Conservation (phyloP, 2,113 vertebrate species). For the Herpailurus yagouaroundi region DNA sequence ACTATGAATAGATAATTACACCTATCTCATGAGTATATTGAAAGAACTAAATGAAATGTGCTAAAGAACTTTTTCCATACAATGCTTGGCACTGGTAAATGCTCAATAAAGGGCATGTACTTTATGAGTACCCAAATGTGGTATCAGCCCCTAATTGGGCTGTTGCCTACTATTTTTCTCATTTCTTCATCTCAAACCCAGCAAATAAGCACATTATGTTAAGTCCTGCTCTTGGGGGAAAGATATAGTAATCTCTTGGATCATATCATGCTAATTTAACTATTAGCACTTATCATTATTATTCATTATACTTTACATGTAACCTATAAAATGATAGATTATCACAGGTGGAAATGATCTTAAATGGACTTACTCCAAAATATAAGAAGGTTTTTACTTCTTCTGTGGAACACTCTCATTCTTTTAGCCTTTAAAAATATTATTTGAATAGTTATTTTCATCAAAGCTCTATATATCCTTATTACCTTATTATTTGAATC, state of each 20-base stretch:
- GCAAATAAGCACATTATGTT: background rate
- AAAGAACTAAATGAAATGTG: background rate
- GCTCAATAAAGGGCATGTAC: background rate
- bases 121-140: background rate
- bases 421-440: background rate
- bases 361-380: background rate
- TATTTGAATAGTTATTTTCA: background rate
- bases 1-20: slow-evolving; percentile 2
- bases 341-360: background rate
- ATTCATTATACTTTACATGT: background rate
- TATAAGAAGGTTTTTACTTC: background rate
- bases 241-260: background rate
- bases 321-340: background rate
- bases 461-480: background rate
- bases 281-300: background rate
- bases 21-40: background rate
- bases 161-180: background rate
- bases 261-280: background rate
- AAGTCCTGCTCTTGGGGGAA: background rate
- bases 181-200: background rate
- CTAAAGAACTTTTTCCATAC: background rate
- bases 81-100: background rate
- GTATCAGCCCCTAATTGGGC: background rate
- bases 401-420: background rate
- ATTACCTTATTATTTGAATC: background rate